Evolutionary conservation across 2,113 vertebrate genomes (phyloP), one percentile per base, ranked within the genome.

Genomic region (Zosterops hypoxanthus): DNA sequence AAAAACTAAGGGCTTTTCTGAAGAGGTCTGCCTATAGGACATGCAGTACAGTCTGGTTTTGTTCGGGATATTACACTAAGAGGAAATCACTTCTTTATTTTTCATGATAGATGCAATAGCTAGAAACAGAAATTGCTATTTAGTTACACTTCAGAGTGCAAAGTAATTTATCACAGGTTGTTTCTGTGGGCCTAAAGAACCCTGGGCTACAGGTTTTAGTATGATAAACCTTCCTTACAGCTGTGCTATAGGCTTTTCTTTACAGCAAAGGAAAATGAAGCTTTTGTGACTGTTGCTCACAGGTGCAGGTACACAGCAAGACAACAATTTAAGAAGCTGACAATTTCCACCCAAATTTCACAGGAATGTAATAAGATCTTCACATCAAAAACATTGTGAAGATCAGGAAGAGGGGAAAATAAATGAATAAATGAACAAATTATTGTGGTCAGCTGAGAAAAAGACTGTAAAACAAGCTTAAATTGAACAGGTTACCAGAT

Each of bases 61-160:
- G 34, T 39, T 28, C 69, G 46, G 47, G 22, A 75, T 66, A 82
- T 91, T 1, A 1, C 19, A 64, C 3, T 10, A 56, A 47, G 19
- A 33, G 59, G 41, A 78, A 86, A 79, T n/a, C 1, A 63, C 33
- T 22, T 36, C 33, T 22, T 36, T 19, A 33, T 57, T 77, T 77
- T 60, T 86, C 28, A 75, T 34, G 60, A 70, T 3, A 8, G 20
- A 75, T 55, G 50, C 6, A 73, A 88, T 3, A 73, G 23, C 29
- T 70, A 47, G 26, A 55, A 81, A 55, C 2, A 90, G 34, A 95
- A 89, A 56, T 41, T 44, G 36, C n/a, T 92, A 7, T 92, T 84
- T 44, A 82, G 22, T 66, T 71, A 42, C 31, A 49, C 39, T 60
- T 59, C 42, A 89, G 49, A 73, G 47, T 88, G 64, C 14, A 44